Base-by-base conservation (phyloP, 2,888 invertebrate species). In the Phlogophora meticulosa region DNA sequence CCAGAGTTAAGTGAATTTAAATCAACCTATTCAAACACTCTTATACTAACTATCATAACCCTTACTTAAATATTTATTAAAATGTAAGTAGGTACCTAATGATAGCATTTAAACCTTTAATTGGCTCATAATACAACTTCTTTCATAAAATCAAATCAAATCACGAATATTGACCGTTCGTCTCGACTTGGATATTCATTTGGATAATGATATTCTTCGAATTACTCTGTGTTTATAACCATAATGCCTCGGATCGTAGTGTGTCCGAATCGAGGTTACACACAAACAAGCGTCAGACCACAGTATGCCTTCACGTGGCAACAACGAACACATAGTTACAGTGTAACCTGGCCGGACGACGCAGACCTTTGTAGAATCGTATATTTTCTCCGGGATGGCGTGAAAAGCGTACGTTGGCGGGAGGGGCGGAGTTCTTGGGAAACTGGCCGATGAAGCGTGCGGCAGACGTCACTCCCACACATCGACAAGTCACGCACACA, bases 381-480 rank as follows among this genome's bases (percentile, higher is more conserved):
- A 85, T 87, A 82, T 85, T 87, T 87, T 80, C 88, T 87, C 89
- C 88, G 87, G 67, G 73, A 66, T 76, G 65, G 73, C 77, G 86
- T 72, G 48, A 56, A 70, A 69, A 68, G 76, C 72, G 66, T 77
- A 79, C 69, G 62, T 68, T 63, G 63, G 72, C 80, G 88, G 90
- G 92, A 84, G 88, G 88, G 77, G 85, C 79, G 82, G 74, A 69
- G 93, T 59, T 90, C 91, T 73, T 32, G 45, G 64, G 64, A 82
- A 24, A 75, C 69, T 92, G 93, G 95, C 68, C 80, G 76, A 69
- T 80, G 82, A 86, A 86, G 86, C 91, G 92, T 89, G 91, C 91
- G 93, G 94, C 94, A 94, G 95, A 95, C 95, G 95, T 95, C 95
- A 94, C 93, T 84, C 90, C 88, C 93, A 94, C 92, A 94, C 94